Evolutionary conservation across 2,888 invertebrate genomes (phyloP), one percentile per base, ranked within the genome.

Genomic region (Sinopyrophorus schimmeli): DNA sequence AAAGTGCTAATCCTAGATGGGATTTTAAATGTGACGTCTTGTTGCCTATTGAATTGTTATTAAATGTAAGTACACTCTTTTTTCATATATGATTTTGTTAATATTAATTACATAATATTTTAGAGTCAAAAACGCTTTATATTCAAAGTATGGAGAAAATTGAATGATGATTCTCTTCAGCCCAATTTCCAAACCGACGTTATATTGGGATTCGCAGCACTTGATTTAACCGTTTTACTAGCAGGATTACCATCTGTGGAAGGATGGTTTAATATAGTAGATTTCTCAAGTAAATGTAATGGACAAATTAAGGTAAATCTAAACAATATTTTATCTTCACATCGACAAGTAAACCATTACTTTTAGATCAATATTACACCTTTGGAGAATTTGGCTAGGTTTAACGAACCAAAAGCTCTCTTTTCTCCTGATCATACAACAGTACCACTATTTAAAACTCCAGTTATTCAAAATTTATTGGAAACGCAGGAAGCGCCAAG

Each of bases 221-320:
- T 84, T 14, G 81, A 83, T 70, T 67, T 84, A 24, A 78, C 76
- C 2, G 74, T 77, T 11, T 68, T 82, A 15, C 59, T 74, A 11
- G 71, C 74, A 21, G 77, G 77, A 3, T 73, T 79, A 54, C 75
- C 78, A 5, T 73, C 73, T 18, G 74, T 83, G 34, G 77, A 76
- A 32, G 82, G 81, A n/a, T 82, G 81, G 79, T 82, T 80, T 61
- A 80, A 82, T 63, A 80, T 84, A 31, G 74, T 80, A n/a, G 82
- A 83, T 59, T 80, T 81, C 55, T 66, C 72, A 3, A 76, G 76
- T 3, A 75, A 76, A 39, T 77, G 79, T 31, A 80, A 80, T 50
- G 84, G 83, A 1, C 82, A 83, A 63, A 75, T 84, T 28, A 79
- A 82, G 67, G 77, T 82, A 61, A 64, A 57, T 54, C 1, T 14